Base-by-base conservation (phyloP, 2,888 invertebrate genomes). In the Tetropium fuscum region DNA sequence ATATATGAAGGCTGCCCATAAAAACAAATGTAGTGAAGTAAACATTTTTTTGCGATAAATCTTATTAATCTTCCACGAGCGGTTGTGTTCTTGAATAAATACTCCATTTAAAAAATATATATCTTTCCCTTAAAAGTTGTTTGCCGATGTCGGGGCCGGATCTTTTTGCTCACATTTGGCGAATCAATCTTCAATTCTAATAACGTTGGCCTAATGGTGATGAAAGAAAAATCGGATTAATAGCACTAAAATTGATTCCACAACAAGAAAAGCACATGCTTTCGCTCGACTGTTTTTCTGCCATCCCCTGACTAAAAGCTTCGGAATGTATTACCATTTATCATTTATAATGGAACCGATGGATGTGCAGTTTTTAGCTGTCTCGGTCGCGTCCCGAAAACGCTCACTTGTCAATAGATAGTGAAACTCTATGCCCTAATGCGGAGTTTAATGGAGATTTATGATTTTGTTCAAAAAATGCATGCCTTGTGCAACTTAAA, bases 311-410 rank as follows among this genome's bases (percentile, higher is more conserved):
- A 59, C 68, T 72, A 69, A 70, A 71, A 72, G 71, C 69, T 57
- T 67, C 63, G 64, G 67, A 69, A 69, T 70, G 65, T 70, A 71
- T 66, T 63, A 66, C 65, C 68, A 71, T 72, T 71, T 70, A 69
- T 72, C 72, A 72, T 72, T 68, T 66, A 70, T 71, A 71, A 69
- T 72, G 69, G 71, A 66, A 64, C 59, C 62, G 66, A 69, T 71
- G 71, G 66, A 69, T 71, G 71, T 69, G 65, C 56, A 68, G 65
- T 71, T 71, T 71, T 71, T 69, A 63, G 59, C 61, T 58, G 59
- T 68, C 64, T 61, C 63, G 54, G 58, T 65, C 49, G 58, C 54
- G 59, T 65, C 53, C 41, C 10, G 51, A 40, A 38, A 3, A 0
- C 22, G 6, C 36, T 30, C 36, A 22, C n/a, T 22, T 25, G 36